Evolutionary conservation across 2,888 invertebrate genomes (phyloP).

Genomic region (Helobdella robusta): DNA sequence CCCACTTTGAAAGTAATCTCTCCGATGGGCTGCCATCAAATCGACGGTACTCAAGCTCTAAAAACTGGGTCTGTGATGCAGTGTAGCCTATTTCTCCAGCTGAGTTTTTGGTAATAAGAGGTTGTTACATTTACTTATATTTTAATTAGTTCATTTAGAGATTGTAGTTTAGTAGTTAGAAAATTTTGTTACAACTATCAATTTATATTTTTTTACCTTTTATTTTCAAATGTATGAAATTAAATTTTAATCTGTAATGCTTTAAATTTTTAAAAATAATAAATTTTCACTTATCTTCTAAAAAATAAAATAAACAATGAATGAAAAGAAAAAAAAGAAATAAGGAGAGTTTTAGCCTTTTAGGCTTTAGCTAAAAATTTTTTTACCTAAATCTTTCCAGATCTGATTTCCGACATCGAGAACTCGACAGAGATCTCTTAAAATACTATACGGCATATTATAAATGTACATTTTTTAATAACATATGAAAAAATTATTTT

Average conservation of each 20-base stretch:
- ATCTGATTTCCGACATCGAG: conserved; percentile 2
- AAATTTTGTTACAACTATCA: too few species aligned
- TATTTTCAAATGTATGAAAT: too few species aligned
- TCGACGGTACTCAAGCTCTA: conserved; percentile 2
- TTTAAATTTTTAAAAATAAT: too few species aligned
- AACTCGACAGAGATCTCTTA: conserved; percentile 8
- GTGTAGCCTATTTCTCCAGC: conserved; percentile 21
- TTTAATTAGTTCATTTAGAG: too few species aligned
- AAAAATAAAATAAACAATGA: too few species aligned
- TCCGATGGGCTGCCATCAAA: conserved; percentile 16
- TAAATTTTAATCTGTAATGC: too few species aligned
- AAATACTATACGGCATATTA: conserved; percentile 5
- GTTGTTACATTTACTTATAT: too few species aligned
- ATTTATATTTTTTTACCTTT: too few species aligned
- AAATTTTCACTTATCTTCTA: too few species aligned
- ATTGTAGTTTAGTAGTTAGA: too few species aligned
- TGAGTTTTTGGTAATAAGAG: too few species aligned
- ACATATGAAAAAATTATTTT: too few species aligned
- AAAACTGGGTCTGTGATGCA: neutral
- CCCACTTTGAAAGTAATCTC: conserved; percentile 16
- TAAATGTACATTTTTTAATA: conserved; percentile 17
- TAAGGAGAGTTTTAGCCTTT: neutral
- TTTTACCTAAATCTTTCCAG: conserved; percentile 19
- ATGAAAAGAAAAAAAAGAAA: neutral
- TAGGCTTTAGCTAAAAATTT: neutral